phyloP scores from a whole-genome alignment of 2,797 vertebrate species.

The Staurois parvus region DNA sequence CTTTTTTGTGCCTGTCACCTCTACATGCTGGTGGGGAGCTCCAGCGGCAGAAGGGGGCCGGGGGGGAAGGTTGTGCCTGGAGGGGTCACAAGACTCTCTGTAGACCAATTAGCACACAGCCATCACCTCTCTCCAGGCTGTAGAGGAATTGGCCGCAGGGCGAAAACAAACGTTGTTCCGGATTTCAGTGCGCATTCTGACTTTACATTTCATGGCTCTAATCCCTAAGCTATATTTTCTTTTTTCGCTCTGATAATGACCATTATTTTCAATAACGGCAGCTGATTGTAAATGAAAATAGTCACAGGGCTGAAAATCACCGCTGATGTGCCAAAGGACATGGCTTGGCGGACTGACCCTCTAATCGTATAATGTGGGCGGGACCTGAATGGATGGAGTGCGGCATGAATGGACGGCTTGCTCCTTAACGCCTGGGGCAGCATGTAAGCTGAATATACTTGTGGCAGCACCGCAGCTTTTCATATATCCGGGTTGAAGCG shows the following conservation, averaged over 20 bases:
- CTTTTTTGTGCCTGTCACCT: neutral
- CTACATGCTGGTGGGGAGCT: too few species aligned
- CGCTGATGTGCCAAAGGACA: too few species aligned
- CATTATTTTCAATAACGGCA: neutral
- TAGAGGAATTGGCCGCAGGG: neutral
- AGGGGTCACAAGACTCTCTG: neutral
- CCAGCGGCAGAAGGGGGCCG: too few species aligned
- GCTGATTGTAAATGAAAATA: neutral
- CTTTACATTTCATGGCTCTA: neutral
- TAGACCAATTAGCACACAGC: neutral
- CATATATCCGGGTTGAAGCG: too few species aligned
- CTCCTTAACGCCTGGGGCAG: too few species aligned
- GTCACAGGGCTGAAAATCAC: neutral
- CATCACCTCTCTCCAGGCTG: neutral
- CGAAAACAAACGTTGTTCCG: neutral
- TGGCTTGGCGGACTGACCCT: too few species aligned
- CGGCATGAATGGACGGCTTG: too few species aligned
- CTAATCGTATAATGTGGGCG: too few species aligned
- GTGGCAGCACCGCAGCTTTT: too few species aligned
- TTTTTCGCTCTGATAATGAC: neutral
- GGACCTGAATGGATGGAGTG: too few species aligned
- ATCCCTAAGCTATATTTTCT: neutral
- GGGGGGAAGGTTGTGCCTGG: too few species aligned
- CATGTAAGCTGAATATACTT: too few species aligned
- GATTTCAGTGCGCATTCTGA: neutral